These are phyloP conservation scores for Lutjanus erythropterus DNA, from an alignment of 2,113 vertebrate species.

Conservation along the genomic window DNA sequence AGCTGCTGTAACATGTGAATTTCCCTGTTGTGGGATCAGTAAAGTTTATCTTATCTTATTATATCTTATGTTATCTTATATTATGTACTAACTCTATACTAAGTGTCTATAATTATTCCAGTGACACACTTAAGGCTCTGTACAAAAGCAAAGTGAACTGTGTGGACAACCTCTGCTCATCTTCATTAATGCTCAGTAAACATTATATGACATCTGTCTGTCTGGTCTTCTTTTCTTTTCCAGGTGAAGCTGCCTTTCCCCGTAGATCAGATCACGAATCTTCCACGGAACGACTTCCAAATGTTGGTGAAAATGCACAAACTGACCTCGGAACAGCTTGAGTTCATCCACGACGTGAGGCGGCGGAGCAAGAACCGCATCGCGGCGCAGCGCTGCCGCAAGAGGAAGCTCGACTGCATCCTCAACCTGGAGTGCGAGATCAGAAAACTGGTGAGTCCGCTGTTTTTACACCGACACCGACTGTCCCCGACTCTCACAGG, in stretches of 20 bases:
- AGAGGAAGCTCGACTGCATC: slow-evolving; percentile 99
- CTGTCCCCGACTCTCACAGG: not conserved
- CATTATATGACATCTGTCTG: not conserved
- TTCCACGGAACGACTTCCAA: slow-evolving; percentile 99
- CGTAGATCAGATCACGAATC: slow-evolving; percentile 99
- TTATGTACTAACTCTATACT: no score
- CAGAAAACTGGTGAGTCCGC: slow-evolving; percentile 90
- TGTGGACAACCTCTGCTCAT: not conserved
- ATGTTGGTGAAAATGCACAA: slow-evolving; percentile 99
- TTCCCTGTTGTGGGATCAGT: no score
- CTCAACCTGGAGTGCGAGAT: slow-evolving; percentile 99
- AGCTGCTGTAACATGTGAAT: no score
- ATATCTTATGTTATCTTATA: no score
- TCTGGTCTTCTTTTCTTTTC: slow-evolving; percentile 56
- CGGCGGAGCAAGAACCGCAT: slow-evolving; percentile 98
- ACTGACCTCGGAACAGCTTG: slow-evolving; percentile 97
- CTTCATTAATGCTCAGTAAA: not conserved
- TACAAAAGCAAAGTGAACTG: not conserved
- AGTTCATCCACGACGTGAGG: slow-evolving; percentile 97
- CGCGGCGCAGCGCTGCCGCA: slow-evolving; percentile 98
- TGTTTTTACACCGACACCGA: not conserved
- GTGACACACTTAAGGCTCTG: not conserved
- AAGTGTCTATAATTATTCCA: not conserved
- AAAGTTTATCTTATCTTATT: no score
- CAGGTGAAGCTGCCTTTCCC: slow-evolving; percentile 99